Conservation (phyloP, 2,113 vertebrate genomes). For the Epinephelus cyanopodus region DNA sequence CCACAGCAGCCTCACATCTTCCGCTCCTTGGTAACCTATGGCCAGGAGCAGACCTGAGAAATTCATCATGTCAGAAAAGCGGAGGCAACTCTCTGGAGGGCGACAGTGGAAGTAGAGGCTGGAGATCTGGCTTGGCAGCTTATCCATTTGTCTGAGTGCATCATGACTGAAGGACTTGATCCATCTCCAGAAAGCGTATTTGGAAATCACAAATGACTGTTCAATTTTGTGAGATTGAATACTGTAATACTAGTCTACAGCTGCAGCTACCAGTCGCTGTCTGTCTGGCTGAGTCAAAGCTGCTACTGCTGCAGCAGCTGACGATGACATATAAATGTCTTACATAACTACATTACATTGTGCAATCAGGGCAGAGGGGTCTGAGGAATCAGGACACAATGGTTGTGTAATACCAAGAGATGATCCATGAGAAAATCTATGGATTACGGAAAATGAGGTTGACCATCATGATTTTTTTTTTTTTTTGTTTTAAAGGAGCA, state of each 20-base stretch:
- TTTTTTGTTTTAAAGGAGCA: slow-evolving; percentile 36
- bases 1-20: slow-evolving; percentile 53
- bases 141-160: slow-evolving; percentile 50
- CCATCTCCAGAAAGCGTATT: slow-evolving; percentile 40
- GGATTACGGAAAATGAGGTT: slow-evolving; percentile 46
- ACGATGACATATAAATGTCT: slow-evolving; percentile 74
- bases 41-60: slow-evolving; percentile 46
- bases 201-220: slow-evolving; percentile 61
- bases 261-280: slow-evolving; percentile 44
- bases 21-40: slow-evolving; percentile 25
- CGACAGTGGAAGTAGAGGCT: slow-evolving; percentile 20
- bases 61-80: slow-evolving; percentile 60
- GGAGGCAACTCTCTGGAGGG: slow-evolving; percentile 48
- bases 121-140: slow-evolving; percentile 45
- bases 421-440: slow-evolving; percentile 48
- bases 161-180: slow-evolving; percentile 47
- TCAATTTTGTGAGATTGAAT: slow-evolving; percentile 55
- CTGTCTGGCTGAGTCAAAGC: slow-evolving; percentile 53
- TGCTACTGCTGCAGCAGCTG: slow-evolving; percentile 49
- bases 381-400: slow-evolving; percentile 73
- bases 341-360: slow-evolving; percentile 80
- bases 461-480: slow-evolving; percentile 34
- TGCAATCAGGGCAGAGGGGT: slow-evolving; percentile 74
- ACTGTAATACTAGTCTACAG: slow-evolving; percentile 37
- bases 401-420: slow-evolving; percentile 68